Percentiles rank a stretch among this genome's conserved stretches.
Evolutionary conservation across 2,113 vertebrate genomes (phyloP).

Genomic region (Tragulus kanchil): DNA sequence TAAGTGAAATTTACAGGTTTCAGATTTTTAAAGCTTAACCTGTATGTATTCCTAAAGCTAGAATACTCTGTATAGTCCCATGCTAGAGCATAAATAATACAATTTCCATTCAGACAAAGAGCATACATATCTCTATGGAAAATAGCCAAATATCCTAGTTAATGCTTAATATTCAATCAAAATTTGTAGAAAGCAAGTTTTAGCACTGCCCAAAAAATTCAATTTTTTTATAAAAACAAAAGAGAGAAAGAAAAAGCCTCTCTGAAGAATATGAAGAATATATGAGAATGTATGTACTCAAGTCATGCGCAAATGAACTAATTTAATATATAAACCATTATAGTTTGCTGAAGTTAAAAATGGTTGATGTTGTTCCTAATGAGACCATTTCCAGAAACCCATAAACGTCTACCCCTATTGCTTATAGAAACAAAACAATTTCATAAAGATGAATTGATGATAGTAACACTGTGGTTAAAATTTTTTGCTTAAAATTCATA

Average conservation of each 20-base stretch:
- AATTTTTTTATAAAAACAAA: conserved; percentile 4
- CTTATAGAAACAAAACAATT: background rate
- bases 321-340: background rate
- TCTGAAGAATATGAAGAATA: conserved; percentile 6
- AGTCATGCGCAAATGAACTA: background rate
- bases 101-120: background rate
- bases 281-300: background rate
- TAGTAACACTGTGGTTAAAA: background rate
- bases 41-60: conserved; percentile 12
- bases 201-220: background rate
- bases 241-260: conserved; percentile 11
- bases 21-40: conserved; percentile 32
- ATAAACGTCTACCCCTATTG: background rate
- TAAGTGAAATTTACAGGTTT: background rate
- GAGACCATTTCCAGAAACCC: conserved; percentile 20
- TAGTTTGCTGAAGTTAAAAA: conserved; percentile 45
- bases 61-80: background rate
- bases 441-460: background rate
- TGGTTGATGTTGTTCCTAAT: background rate
- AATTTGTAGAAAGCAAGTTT: background rate
- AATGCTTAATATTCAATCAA: conserved; percentile 28
- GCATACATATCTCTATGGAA: background rate
- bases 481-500: background rate
- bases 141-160: background rate
- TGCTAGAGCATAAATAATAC: background rate